Conservation (phyloP, 2,888 invertebrate genomes). For the Linnaemya vulpina region DNA sequence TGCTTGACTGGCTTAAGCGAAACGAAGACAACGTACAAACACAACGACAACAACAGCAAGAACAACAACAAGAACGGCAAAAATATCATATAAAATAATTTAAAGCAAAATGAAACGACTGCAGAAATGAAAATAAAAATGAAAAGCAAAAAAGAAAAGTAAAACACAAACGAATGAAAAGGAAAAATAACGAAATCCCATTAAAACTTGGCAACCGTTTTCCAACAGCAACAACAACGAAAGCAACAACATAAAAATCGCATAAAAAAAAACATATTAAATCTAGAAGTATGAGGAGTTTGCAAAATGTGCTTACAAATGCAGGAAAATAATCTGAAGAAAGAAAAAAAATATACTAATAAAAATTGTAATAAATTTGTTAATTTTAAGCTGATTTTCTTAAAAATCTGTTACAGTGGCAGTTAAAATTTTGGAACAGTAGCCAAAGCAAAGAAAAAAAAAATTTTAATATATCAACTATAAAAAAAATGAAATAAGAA, state of each 20-base stretch:
- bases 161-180: conserved; percentile 31
- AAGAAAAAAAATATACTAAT: conserved; percentile 49
- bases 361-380: conserved; percentile 71
- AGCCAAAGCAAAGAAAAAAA: neutral
- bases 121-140: neutral
- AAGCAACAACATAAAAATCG: conserved; percentile 45
- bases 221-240: conserved; percentile 50
- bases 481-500: neutral
- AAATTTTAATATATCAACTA: neutral
- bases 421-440: conserved; percentile 30
- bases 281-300: conserved; percentile 52
- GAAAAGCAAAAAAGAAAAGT: neutral
- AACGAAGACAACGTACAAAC: conserved; percentile 43
- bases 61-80: neutral
- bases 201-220: conserved; percentile 71
- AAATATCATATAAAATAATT: conserved; percentile 30
- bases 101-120: conserved; percentile 49
- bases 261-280: conserved; percentile 60
- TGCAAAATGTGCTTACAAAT: conserved; percentile 68
- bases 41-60: conserved; percentile 1
- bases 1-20: conserved; percentile 69
- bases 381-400: conserved; percentile 72
- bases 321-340: conserved; percentile 60
- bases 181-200: conserved; percentile 65
- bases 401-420: conserved; percentile 32